Conservation (phyloP, 2,113 vertebrate species). For the Scomber scombrus region DNA sequence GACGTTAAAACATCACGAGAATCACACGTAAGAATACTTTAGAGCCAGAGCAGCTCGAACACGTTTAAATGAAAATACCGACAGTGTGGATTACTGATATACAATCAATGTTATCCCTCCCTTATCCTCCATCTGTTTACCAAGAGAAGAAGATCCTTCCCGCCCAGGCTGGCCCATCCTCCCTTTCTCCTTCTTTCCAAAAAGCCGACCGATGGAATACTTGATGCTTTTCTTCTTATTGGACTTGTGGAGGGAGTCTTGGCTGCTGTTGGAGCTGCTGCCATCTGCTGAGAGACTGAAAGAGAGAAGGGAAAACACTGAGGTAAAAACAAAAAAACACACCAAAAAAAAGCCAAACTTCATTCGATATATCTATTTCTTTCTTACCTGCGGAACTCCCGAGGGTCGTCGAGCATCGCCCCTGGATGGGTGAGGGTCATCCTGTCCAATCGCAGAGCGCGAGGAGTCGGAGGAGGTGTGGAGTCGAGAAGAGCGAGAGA, state of each 20-base stretch:
- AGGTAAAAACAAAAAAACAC: background rate
- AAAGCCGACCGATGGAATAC: conserved; percentile 93
- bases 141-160: conserved; percentile 88
- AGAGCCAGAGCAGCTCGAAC: background rate
- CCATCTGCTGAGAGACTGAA: conserved; percentile 87
- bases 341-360: background rate
- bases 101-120: background rate
- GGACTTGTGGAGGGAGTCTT: conserved; percentile 93
- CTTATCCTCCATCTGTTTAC: conserved; percentile 74
- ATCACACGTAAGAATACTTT: background rate
- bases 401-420: conserved; percentile 88
- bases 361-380: too few relatives aligned
- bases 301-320: background rate
- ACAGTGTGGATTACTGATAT: background rate
- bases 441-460: conserved; percentile 89
- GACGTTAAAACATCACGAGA: conserved; percentile 22
- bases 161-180: conserved; percentile 89
- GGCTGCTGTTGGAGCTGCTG: conserved; percentile 88
- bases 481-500: conserved; percentile 89
- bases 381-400: conserved; percentile 90
- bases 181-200: conserved; percentile 95
- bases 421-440: conserved; percentile 92
- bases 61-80: conserved; percentile 10
- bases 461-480: conserved; percentile 89
- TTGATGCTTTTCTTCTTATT: conserved; percentile 97